A percentile compares a stretch with the other conserved stretches of the same genome.
These are phyloP conservation scores for Drosophila emarginata DNA, from an alignment of 2,888 invertebrate genomes.

Conservation along the genomic window DNA sequence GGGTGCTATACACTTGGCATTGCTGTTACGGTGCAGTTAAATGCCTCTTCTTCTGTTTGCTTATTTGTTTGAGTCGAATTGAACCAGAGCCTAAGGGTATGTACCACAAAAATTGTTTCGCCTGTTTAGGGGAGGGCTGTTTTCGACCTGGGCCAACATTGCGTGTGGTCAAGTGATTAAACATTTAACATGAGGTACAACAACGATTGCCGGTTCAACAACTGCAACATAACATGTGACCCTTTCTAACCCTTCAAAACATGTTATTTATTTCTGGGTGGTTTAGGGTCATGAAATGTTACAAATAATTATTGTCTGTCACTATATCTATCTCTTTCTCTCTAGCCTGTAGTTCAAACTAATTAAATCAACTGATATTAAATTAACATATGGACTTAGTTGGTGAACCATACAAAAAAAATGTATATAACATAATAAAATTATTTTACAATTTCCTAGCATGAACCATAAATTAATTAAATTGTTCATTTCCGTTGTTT, in stretches of 20 bases:
- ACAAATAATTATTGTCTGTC: conserved; percentile 32
- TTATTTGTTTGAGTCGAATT: neutral
- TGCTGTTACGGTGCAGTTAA: conserved; percentile 36
- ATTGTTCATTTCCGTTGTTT: conserved; percentile 63
- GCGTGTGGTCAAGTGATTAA: conserved; percentile 68
- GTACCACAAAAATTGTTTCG: neutral
- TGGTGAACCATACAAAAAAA: neutral
- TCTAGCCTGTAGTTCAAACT: neutral
- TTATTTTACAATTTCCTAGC: conserved; percentile 25
- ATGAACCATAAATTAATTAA: conserved; percentile 61
- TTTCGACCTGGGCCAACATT: conserved; percentile 18
- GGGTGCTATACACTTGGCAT: conserved; percentile 22
- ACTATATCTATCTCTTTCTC: neutral
- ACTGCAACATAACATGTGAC: conserved; percentile 17
- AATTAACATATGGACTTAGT: conserved; percentile 10
- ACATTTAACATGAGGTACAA: conserved; percentile 8
- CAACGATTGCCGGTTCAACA: conserved; percentile 25
- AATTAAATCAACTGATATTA: conserved; percentile 7
- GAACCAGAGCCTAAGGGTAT: neutral
- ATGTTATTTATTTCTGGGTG: conserved; percentile 36
- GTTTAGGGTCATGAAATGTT: conserved; percentile 35
- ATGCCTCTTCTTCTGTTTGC: neutral
- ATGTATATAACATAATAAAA: conserved; percentile 27
- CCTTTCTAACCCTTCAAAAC: conserved; percentile 33
- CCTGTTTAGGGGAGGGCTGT: neutral